These are phyloP conservation scores for Calcarius lapponicus DNA, from an alignment of 2,797 vertebrate species.

Conservation along the genomic window DNA sequence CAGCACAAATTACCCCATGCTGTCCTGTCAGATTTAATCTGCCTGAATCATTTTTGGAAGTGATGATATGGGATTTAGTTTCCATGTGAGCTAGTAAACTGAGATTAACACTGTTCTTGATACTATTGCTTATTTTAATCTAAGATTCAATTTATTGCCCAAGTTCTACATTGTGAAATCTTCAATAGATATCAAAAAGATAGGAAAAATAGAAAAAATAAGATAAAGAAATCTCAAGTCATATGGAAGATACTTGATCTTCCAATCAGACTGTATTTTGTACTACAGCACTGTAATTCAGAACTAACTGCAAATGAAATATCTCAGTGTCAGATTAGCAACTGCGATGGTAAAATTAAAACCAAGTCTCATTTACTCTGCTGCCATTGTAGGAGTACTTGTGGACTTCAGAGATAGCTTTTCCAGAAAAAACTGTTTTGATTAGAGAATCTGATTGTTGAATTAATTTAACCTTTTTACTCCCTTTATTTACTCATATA, in stretches of 20 bases:
- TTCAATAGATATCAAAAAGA: neutral
- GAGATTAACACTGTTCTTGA: constrained; percentile 21
- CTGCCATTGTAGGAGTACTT: neutral
- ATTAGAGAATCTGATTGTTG: neutral
- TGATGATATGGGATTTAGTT: constrained; percentile 48
- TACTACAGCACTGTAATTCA: neutral
- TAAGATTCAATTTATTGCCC: neutral
- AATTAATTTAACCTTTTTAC: neutral
- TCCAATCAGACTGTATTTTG: neutral
- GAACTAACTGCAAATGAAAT: neutral
- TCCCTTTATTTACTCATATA: neutral
- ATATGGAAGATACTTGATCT: neutral
- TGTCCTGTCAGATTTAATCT: constrained; percentile 70
- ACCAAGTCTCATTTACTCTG: accelerated
- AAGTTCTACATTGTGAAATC: neutral
- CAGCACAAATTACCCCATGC: constrained; percentile 64
- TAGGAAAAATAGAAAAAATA: neutral
- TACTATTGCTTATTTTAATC: constrained; percentile 14
- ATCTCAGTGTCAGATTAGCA: neutral
- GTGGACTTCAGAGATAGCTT: neutral
- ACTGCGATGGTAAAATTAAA: neutral
- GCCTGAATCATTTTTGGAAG: constrained; percentile 53
- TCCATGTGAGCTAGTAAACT: neutral
- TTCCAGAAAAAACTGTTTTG: neutral
- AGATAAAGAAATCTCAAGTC: neutral